Base-by-base conservation (phyloP, 35 echinoderm and acorn worm species). In the Acanthaster planci region DNA sequence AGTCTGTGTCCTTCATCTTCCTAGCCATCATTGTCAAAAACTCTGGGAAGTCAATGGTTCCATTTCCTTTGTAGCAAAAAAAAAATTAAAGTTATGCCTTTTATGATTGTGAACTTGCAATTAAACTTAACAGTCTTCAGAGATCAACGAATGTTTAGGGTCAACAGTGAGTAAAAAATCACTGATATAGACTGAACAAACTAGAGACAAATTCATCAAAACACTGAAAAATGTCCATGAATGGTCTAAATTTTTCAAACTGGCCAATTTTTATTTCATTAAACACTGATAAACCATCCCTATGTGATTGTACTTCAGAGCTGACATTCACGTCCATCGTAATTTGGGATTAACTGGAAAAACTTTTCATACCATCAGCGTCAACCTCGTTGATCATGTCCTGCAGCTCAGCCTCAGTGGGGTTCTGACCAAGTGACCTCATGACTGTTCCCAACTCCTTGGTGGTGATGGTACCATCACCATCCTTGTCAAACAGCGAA, bases 371-470 rank as follows among this genome's bases (percentile, higher is more conserved):
- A 99, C 95, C 95, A 86, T 99, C 95, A 82, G 95, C 92, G 86
- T 99, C 95, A 26, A 99, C 95, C 85, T 99, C 95, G 79, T 99
- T 99, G 68, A 99, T 99, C 95, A 99, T 99, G 67, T 99, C 95
- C 82, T 99, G 95, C 79, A 99, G 86, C 82, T 99, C 95, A 39
- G 95, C 95, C 90, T 99, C 95, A 23, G 95, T 99, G 16, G 95
- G 95, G 51, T 94, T 99, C 80, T 99, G 91, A 50, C 95, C 95
- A 38, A 99, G 72, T 18, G 95, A 93, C 68, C 95, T 85, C 95
- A 99, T 99, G 14, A 94, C 95, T 30, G 95, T 94, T 37, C 95
- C 95, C 87, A 99, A 81, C 82, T 99, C 95, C 76, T 99, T 99
- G 78, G 91, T 99, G 19, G 95, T 99, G 86, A 94, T 94, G 34